Percentiles rank a stretch among this genome's conserved stretches.
These are phyloP conservation scores for Lamellibrachia satsuma DNA, from an alignment of 2,888 invertebrate genomes.

Conservation along the genomic window DNA sequence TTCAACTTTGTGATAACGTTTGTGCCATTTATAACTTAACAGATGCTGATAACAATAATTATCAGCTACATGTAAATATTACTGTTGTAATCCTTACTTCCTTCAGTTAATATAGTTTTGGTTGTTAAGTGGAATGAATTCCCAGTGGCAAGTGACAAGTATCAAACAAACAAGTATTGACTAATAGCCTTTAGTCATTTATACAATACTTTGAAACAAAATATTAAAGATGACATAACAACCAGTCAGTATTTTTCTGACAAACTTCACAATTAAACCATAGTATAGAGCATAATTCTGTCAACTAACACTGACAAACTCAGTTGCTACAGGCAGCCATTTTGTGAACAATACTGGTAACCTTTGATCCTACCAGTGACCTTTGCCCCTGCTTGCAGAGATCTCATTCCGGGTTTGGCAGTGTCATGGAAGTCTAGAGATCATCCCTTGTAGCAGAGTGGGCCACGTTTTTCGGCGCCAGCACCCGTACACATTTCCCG, in stretches of 20 bases:
- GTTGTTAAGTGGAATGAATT: too few species aligned
- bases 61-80: background rate
- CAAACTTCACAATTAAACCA: background rate
- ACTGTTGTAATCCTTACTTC: too few species aligned
- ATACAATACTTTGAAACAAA: background rate
- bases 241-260: background rate
- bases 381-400: slow-evolving; percentile 68
- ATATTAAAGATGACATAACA: background rate
- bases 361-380: background rate
- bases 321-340: background rate
- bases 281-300: background rate
- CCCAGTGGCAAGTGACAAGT: too few species aligned
- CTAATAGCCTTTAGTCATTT: too few species aligned
- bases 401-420: slow-evolving; percentile 93
- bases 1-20: background rate
- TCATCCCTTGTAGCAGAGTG: slow-evolving; percentile 94
- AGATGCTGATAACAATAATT: background rate
- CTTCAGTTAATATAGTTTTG: too few species aligned
- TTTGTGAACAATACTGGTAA: background rate
- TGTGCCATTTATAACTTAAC: too few species aligned
- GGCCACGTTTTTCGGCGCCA: slow-evolving; percentile 86
- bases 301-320: too few species aligned
- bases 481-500: slow-evolving; percentile 98
- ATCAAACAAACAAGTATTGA: too few species aligned
- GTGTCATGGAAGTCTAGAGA: slow-evolving; percentile 95